Percentiles rank a stretch among this genome's conserved stretches.
These are phyloP conservation scores for Drosophila crucigera DNA, from an alignment of 2,888 invertebrate species.

Conservation along the genomic window DNA sequence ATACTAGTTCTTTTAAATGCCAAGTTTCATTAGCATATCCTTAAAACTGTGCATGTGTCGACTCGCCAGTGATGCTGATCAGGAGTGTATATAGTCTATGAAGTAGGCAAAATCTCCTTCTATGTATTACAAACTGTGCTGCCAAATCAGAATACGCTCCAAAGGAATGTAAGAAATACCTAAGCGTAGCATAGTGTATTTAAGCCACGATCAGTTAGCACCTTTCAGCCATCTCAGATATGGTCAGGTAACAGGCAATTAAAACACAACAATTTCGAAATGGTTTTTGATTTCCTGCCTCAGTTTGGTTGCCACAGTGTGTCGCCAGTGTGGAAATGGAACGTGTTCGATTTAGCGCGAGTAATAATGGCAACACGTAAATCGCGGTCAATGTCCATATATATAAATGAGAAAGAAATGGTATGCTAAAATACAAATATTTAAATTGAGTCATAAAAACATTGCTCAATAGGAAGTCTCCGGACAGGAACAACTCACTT, in stretches of 20 bases:
- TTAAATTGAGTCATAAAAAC: constrained; percentile 72
- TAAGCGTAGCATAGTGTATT: constrained; percentile 2
- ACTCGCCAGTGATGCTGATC: background rate
- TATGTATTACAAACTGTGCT: background rate
- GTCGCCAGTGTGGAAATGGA: constrained; percentile 47
- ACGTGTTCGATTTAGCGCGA: constrained; percentile 69
- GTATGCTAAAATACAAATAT: constrained; percentile 47
- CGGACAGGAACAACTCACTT: constrained; percentile 48
- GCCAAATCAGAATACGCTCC: background rate
- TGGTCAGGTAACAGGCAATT: constrained; percentile 31
- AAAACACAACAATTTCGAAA: constrained; percentile 44
- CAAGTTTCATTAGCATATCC: too few relatives aligned
- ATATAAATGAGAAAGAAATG: constrained; percentile 53
- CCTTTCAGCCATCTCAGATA: background rate
- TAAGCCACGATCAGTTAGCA: background rate
- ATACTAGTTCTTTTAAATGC: too few relatives aligned
- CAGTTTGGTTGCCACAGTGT: constrained; percentile 29
- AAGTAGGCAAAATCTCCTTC: background rate
- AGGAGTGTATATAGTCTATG: background rate
- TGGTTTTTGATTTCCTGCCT: constrained; percentile 66
- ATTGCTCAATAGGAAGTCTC: constrained; percentile 65
- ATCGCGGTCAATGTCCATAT: constrained; percentile 63
- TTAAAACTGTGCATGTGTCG: too few relatives aligned
- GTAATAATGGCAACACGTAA: constrained; percentile 58
- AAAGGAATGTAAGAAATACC: background rate